These are phyloP conservation scores for Oophaga pumilio DNA, from an alignment of 2,113 vertebrate species.

Conservation along the genomic window DNA sequence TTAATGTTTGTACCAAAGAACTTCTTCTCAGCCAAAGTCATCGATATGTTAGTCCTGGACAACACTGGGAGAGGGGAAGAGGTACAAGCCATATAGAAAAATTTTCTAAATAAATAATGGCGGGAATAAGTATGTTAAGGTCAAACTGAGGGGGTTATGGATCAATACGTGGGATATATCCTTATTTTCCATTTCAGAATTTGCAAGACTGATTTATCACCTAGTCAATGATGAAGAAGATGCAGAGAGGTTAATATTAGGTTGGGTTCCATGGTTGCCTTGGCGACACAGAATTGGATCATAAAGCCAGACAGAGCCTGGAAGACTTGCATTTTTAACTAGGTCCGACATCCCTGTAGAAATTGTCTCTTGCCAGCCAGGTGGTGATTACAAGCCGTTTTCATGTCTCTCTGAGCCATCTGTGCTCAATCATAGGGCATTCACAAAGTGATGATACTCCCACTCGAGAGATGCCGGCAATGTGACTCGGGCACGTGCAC, in stretches of 20 bases:
- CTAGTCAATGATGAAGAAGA: slow-evolving; percentile 2
- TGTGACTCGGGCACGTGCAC: background rate
- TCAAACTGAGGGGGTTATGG: background rate
- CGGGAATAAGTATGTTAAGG: background rate
- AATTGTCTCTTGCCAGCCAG: background rate
- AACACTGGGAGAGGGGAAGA: background rate
- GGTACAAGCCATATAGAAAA: background rate
- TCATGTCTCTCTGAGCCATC: background rate
- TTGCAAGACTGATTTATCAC: slow-evolving; percentile 47
- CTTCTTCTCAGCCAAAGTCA: no score
- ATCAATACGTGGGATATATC: slow-evolving; percentile 12
- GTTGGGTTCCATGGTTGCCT: slow-evolving; percentile 50
- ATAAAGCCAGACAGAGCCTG: background rate
- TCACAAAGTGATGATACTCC: background rate
- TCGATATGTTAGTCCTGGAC: no score
- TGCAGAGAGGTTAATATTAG: background rate
- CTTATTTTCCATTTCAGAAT: background rate
- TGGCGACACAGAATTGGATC: slow-evolving; percentile 40
- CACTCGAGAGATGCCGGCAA: background rate
- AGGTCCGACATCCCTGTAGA: slow-evolving; percentile 56
- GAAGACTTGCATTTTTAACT: slow-evolving; percentile 48
- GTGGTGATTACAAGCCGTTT: slow-evolving; percentile 35
- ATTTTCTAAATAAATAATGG: slow-evolving; percentile 2
- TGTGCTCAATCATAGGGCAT: slow-evolving; percentile 35
- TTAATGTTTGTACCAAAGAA: no score